Percentiles rank a stretch among this genome's conserved stretches.
phyloP scores from a whole-genome alignment of 2,113 vertebrate genomes.

The Scartelaos histophorus region DNA sequence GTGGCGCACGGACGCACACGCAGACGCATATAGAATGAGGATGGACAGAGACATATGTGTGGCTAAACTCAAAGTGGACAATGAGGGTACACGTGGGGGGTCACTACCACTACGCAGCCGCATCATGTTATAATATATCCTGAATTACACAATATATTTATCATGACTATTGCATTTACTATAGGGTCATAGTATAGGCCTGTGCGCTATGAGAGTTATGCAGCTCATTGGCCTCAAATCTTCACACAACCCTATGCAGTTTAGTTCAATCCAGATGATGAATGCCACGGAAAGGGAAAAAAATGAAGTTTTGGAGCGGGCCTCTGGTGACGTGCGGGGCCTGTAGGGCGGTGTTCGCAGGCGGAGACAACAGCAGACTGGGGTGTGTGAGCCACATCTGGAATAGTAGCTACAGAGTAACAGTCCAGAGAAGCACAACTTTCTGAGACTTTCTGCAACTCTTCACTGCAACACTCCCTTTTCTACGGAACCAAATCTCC shows the following conservation, averaged over 20 bases:
- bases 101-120: background rate
- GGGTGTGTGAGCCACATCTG: slow-evolving; percentile 77
- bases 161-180: background rate
- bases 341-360: slow-evolving; percentile 79
- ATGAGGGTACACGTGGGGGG: background rate
- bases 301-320: slow-evolving; percentile 32
- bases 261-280: slow-evolving; percentile 40
- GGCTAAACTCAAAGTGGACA: slow-evolving; percentile 24
- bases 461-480: slow-evolving; percentile 44
- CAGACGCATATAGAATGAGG: slow-evolving; percentile 9
- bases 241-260: slow-evolving; percentile 21
- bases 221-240: slow-evolving; percentile 9
- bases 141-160: background rate
- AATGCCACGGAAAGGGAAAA: slow-evolving; percentile 13
- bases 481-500: slow-evolving; percentile 36
- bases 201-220: background rate
- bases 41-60: slow-evolving; percentile 26
- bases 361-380: slow-evolving; percentile 62
- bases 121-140: background rate
- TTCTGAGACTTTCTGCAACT: slow-evolving; percentile 38
- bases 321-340: slow-evolving; percentile 74
- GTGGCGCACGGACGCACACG: slow-evolving; percentile 40
- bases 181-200: too few species aligned
- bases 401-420: slow-evolving; percentile 69
- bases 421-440: slow-evolving; percentile 60